A percentile compares a stretch with the other conserved stretches of the same genome.
phyloP scores from a whole-genome alignment of 2,888 invertebrate genomes.

The Pardosa pseudoannulata region DNA sequence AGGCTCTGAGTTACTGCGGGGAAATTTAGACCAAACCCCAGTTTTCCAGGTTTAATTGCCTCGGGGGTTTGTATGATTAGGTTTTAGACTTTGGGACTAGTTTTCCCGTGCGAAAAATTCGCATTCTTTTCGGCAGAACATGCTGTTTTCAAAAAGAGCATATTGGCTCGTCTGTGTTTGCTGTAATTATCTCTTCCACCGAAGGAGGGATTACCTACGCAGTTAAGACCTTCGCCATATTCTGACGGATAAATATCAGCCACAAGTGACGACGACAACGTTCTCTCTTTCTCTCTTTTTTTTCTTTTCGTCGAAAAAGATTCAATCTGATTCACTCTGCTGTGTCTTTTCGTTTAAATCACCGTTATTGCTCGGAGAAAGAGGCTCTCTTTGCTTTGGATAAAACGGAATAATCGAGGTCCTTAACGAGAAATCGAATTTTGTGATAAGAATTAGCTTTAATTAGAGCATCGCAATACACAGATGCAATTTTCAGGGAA shows the following conservation, averaged over 20 bases:
- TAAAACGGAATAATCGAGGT: constrained; percentile 52
- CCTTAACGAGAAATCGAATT: constrained; percentile 51
- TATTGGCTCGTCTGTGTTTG: constrained; percentile 42
- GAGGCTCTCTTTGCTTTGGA: background rate
- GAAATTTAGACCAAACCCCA: constrained; percentile 71
- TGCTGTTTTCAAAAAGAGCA: constrained; percentile 49
- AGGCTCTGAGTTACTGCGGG: constrained; percentile 58
- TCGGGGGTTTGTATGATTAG: constrained; percentile 71
- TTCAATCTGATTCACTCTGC: background rate
- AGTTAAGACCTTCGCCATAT: constrained; percentile 69
- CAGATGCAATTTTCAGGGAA: background rate
- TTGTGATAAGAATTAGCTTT: constrained; percentile 30
- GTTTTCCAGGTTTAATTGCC: constrained; percentile 70
- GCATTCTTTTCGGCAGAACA: constrained; percentile 27
- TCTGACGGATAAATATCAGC: constrained; percentile 69
- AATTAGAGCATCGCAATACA: constrained; percentile 35
- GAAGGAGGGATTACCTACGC: constrained; percentile 63
- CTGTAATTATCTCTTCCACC: constrained; percentile 66
- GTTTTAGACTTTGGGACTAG: constrained; percentile 70
- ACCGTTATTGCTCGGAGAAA: constrained; percentile 3
- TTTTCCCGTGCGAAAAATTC: constrained; percentile 64
- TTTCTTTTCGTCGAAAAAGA: background rate
- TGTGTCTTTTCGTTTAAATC: constrained; percentile 33
- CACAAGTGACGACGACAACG: constrained; percentile 36
- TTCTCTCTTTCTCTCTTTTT: constrained; percentile 1